These are phyloP conservation scores for Papilio demoleus DNA, from an alignment of 2,888 invertebrate genomes.

Conservation along the genomic window DNA sequence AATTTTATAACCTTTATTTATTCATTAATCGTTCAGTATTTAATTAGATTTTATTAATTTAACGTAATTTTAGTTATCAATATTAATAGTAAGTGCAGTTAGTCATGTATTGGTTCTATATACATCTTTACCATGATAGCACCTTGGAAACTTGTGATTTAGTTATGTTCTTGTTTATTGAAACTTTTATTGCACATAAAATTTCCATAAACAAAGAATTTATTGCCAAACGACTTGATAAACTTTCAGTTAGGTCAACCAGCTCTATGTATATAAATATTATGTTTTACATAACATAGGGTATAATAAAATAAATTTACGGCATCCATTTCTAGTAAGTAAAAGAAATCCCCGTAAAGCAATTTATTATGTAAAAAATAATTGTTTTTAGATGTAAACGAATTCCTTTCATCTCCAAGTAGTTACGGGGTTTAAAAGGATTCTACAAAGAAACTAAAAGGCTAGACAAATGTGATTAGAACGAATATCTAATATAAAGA, in stretches of 20 bases:
- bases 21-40: no score
- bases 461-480: not conserved
- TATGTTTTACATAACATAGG: not conserved
- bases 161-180: not conserved
- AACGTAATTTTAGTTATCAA: no score
- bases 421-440: not conserved
- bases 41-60: no score
- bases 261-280: not conserved
- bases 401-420: not conserved
- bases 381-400: not conserved
- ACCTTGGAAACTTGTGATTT: not conserved
- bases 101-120: no score
- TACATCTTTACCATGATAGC: not conserved
- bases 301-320: not conserved
- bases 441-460: not conserved
- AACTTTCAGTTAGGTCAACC: not conserved
- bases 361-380: not conserved
- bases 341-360: no score
- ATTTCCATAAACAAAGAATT: constrained; percentile 15
- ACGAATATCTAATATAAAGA: not conserved
- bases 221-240: constrained; percentile 10
- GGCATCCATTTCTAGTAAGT: no score
- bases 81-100: no score
- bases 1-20: no score
- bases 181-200: constrained; percentile 20